phyloP scores from a whole-genome alignment of 2,113 vertebrate genomes.

The Cricetomys ansorgei region DNA sequence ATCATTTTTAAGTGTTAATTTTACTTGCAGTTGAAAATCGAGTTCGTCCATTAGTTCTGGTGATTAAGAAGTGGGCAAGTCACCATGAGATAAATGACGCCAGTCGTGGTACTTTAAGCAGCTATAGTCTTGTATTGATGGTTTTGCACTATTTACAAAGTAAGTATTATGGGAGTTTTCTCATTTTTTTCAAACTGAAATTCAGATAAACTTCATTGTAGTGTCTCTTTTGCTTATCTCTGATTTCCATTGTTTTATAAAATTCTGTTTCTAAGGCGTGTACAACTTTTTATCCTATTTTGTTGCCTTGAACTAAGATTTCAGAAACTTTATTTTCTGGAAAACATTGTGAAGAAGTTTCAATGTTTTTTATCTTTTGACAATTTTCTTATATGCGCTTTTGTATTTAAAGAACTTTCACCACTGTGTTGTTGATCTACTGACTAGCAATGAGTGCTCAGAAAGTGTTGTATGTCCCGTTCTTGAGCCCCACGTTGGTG shows the following conservation, averaged over 20 bases:
- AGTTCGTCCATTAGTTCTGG: conserved; percentile 94
- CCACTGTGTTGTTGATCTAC: background rate
- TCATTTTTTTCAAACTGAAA: conserved; percentile 63
- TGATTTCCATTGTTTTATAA: conserved; percentile 51
- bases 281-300: background rate
- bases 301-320: conserved; percentile 44
- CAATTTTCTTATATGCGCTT: conserved; percentile 60
- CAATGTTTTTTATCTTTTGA: conserved; percentile 45
- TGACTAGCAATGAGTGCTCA: conserved; percentile 53
- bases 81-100: conserved; percentile 96
- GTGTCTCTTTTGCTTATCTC: conserved; percentile 26
- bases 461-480: too few species aligned
- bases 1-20: conserved; percentile 78
- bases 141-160: conserved; percentile 99
- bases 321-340: conserved; percentile 40
- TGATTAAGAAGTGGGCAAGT: conserved; percentile 96
- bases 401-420: conserved; percentile 56
- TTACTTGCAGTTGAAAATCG: conserved; percentile 93
- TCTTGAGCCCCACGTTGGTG: too few species aligned
- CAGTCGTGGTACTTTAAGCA: conserved; percentile 97
- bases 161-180: conserved; percentile 86
- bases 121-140: conserved; percentile 98
- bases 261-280: background rate
- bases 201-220: conserved; percentile 59
- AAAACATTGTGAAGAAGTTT: conserved; percentile 66